Evolutionary conservation across 2,113 vertebrate genomes (phyloP).

Genomic region (Felis catus): DNA sequence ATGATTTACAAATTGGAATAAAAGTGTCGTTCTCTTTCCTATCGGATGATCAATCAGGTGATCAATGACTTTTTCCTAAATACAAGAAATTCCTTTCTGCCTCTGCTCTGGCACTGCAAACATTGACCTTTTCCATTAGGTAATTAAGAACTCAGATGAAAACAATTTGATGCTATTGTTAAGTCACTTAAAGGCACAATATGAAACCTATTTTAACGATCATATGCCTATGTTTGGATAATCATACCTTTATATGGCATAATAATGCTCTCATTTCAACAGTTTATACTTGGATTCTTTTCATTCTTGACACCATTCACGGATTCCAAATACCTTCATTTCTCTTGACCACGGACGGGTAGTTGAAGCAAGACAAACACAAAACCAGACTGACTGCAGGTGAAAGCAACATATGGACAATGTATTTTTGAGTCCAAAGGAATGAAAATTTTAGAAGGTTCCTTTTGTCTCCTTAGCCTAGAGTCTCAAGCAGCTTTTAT

Average conservation of each 20-base stretch:
- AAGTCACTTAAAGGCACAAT: not conserved
- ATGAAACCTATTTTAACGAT: not conserved
- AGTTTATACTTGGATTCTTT: not conserved
- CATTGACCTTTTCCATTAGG: not conserved
- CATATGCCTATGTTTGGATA: not conserved
- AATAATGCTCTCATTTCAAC: not conserved
- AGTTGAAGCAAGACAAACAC: slow-evolving; percentile 26
- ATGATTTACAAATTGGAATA: slow-evolving; percentile 44
- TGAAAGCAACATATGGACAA: slow-evolving; percentile 33
- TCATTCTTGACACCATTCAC: not conserved
- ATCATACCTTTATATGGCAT: not conserved
- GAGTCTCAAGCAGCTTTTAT: slow-evolving; percentile 60
- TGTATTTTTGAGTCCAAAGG: slow-evolving; percentile 54
- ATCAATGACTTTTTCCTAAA: not conserved
- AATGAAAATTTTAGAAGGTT: slow-evolving; percentile 69
- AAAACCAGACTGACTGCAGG: not conserved
- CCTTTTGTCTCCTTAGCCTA: slow-evolving; percentile 51
- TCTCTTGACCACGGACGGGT: not conserved
- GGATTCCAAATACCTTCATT: slow-evolving; percentile 2
- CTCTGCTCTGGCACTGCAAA: not conserved
- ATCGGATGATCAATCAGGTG: not conserved
- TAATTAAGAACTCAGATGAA: slow-evolving; percentile 27
- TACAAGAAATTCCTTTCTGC: not conserved
- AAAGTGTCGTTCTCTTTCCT: not conserved
- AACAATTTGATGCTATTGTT: not conserved